A percentile compares a stretch with the other conserved stretches of the same genome.
Conservation (phyloP, 1,140 invertebrate genomes). For the Drosophila bocki region DNA sequence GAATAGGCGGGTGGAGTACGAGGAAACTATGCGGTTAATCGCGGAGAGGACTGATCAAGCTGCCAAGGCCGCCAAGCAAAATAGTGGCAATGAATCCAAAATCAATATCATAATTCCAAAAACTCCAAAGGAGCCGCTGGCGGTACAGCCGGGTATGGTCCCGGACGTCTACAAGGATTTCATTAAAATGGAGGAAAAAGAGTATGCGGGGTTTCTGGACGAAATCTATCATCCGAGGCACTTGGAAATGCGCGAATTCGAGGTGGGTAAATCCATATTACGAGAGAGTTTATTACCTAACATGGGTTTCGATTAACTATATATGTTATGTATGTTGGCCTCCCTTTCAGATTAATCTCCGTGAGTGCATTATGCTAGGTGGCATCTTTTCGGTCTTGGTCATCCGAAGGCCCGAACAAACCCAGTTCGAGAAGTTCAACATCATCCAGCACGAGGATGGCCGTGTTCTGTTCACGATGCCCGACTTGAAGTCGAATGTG, state of each 20-base stretch:
- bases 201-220: conserved; percentile 58
- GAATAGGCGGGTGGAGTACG: conserved; percentile 43
- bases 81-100: background rate
- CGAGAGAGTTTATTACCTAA: too few species aligned
- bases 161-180: conserved; percentile 56
- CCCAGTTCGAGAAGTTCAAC: conserved; percentile 61
- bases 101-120: conserved; percentile 49
- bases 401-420: conserved; percentile 50
- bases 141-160: conserved; percentile 33
- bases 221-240: conserved; percentile 56
- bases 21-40: conserved; percentile 51
- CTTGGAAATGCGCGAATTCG: conserved; percentile 35
- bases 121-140: conserved; percentile 45
- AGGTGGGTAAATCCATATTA: conserved; percentile 42
- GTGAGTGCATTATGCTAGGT: conserved; percentile 64
- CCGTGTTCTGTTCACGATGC: conserved; percentile 41
- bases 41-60: conserved; percentile 35
- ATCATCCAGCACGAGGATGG: conserved; percentile 63
- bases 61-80: conserved; percentile 21
- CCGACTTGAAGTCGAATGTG: conserved; percentile 39
- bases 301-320: background rate
- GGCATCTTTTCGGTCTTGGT: conserved; percentile 64
- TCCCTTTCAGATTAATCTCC: conserved; percentile 64
- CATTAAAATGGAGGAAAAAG: conserved; percentile 50
- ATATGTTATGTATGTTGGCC: background rate